Conservation (phyloP, 2,797 vertebrate genomes). For the Pelochelys cantorii region DNA sequence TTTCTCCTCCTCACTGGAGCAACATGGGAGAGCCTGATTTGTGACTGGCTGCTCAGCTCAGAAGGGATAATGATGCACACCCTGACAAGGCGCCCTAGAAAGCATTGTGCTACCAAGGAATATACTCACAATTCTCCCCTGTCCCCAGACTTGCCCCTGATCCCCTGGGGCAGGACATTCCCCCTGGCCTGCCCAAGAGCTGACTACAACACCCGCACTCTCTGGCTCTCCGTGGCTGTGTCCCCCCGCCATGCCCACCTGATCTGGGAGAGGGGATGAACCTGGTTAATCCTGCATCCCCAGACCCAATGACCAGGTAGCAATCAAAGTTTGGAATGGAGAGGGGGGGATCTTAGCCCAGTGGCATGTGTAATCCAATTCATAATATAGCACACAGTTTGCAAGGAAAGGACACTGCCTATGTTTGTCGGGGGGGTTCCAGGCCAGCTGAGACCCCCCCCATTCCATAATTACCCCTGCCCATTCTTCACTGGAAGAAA, state of each 20-base stretch:
- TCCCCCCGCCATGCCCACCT: too few relatives aligned
- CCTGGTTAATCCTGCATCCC: too few relatives aligned
- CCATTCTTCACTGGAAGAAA: fast-evolving
- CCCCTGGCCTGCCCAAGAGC: fast-evolving
- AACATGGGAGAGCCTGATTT: background rate
- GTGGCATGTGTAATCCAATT: fast-evolving
- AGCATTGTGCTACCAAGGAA: fast-evolving
- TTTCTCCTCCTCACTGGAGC: background rate
- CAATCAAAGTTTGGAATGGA: background rate
- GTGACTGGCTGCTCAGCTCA: background rate
- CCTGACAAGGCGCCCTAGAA: background rate
- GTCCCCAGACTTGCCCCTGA: fast-evolving
- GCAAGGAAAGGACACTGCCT: background rate
- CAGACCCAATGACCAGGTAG: background rate
- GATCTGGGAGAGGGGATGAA: background rate
- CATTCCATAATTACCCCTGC: fast-evolving
- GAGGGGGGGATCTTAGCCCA: background rate
- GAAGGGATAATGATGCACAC: background rate
- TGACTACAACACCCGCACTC: fast-evolving
- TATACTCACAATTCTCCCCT: fast-evolving
- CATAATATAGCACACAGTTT: background rate
- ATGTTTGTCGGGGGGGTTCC: background rate
- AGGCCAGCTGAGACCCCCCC: fast-evolving
- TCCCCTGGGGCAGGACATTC: fast-evolving
- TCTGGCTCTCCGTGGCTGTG: fast-evolving